A percentile compares a stretch with the other conserved stretches of the same genome.
Evolutionary conservation across 2,113 vertebrate species (phyloP).

Genomic region (Nettapus auritus): DNA sequence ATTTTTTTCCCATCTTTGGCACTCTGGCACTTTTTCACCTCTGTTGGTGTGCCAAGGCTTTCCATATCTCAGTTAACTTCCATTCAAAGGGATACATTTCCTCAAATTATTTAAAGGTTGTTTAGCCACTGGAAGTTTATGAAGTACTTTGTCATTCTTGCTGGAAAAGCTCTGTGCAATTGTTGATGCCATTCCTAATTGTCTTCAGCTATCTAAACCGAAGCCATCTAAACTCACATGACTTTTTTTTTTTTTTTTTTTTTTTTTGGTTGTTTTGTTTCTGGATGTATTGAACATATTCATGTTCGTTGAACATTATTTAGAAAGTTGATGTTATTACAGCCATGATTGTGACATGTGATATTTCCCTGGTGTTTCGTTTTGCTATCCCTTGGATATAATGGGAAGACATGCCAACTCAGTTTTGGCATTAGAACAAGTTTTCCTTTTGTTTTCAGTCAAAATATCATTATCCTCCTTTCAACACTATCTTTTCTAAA

Average conservation of each 20-base stretch:
- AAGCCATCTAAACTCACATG: background rate
- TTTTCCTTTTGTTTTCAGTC: constrained; percentile 5
- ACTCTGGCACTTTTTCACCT: background rate
- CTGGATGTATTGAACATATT: background rate
- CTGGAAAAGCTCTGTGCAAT: background rate
- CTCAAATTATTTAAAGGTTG: background rate
- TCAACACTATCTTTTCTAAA: background rate
- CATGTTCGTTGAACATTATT: background rate
- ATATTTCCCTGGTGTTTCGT: background rate
- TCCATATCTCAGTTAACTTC: background rate
- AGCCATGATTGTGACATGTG: background rate
- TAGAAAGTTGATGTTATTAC: background rate
- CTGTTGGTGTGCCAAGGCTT: background rate
- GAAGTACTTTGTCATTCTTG: background rate
- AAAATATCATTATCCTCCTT: background rate
- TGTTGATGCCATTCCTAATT: background rate
- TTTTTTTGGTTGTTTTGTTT: background rate
- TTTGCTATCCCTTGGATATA: background rate
- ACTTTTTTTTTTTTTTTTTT: background rate
- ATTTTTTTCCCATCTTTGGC: background rate
- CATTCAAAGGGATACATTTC: background rate
- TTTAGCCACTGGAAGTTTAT: background rate
- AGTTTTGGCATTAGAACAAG: background rate
- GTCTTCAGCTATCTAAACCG: background rate
- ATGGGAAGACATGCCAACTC: background rate